Base-by-base conservation (phyloP, 2,113 vertebrate species). In the Rhabdornis inornatus region DNA sequence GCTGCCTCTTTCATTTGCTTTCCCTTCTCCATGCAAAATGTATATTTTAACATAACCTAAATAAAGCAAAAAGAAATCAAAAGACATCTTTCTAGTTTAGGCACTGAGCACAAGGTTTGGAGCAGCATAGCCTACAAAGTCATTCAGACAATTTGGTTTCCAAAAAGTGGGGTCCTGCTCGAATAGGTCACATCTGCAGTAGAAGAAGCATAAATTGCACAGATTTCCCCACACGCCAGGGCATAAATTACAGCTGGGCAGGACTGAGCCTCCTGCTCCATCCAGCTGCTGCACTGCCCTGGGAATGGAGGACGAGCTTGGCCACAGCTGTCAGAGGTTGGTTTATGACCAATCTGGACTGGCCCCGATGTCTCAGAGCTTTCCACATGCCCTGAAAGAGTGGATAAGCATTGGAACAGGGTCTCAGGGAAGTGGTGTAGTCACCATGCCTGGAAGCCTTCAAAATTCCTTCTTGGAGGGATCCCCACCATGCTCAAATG, bases 331-430 rank as follows among this genome's bases (percentile, higher is more conserved):
- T 47, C 80, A 64, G 45, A 60, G 31, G 31, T 5, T 60, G 39
- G 8, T 80, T 92, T 69, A 47, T n/a, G 59, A 9, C 4, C 40
- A 33, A 3, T 16, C 44, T 52, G 49, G 21, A 20, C 5, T 27
- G 56, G 11, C 1, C 16, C 4, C 1, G 0, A 0, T 4, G 8
- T 31, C 55, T 70, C 52, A 28, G 3, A 49, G 28, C 2, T 69
- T 91, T 57, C 42, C 9, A 4, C 2, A 3, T 53, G n/a, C 39
- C 20, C 56, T 66, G 25, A 21, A 35, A 42, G 21, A 42, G 30
- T 11, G 47, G 24, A 27, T 22, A 7, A 55, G 9, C 21, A 7
- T 21, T 39, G 61, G 47, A 83, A 55, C 11, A 23, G 17, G 25
- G 5, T 61, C 21, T 12, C 40, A 35, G 17, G 40, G 25, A 55